Evolutionary conservation across 2,113 vertebrate genomes (phyloP).

Genomic region (Lathamus discolor): DNA sequence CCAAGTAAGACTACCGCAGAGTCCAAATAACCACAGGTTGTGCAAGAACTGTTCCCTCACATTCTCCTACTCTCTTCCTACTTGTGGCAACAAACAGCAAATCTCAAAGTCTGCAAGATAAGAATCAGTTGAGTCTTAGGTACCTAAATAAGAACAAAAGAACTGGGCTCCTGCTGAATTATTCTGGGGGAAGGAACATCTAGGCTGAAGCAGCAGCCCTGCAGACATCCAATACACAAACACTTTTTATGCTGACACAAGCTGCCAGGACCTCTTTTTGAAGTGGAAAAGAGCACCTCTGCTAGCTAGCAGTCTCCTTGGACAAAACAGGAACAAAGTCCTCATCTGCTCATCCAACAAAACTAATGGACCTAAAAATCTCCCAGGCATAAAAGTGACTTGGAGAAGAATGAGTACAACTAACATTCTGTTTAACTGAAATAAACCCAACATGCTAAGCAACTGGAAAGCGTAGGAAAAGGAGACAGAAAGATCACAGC

Average conservation of each 20-base stretch:
- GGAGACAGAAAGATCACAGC: not conserved
- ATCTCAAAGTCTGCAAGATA: conserved; percentile 6
- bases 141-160: conserved; percentile 1
- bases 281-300: not conserved
- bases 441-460: not conserved
- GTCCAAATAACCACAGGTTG: not conserved
- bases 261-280: not conserved
- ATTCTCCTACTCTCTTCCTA: not conserved
- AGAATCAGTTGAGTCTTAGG: not conserved
- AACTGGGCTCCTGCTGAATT: not conserved
- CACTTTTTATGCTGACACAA: not conserved
- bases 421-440: not conserved
- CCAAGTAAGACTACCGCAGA: not conserved
- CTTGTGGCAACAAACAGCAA: not conserved
- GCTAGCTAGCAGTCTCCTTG: not conserved
- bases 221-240: not conserved
- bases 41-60: not conserved
- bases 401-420: not conserved
- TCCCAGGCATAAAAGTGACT: not conserved
- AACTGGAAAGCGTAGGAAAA: not conserved
- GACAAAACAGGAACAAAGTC: not conserved
- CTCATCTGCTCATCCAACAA: not conserved
- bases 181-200: not conserved
- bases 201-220: not conserved
- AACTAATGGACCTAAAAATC: not conserved